These are phyloP conservation scores for Hemicordylus capensis DNA, from an alignment of 2,113 vertebrate species.

Conservation along the genomic window DNA sequence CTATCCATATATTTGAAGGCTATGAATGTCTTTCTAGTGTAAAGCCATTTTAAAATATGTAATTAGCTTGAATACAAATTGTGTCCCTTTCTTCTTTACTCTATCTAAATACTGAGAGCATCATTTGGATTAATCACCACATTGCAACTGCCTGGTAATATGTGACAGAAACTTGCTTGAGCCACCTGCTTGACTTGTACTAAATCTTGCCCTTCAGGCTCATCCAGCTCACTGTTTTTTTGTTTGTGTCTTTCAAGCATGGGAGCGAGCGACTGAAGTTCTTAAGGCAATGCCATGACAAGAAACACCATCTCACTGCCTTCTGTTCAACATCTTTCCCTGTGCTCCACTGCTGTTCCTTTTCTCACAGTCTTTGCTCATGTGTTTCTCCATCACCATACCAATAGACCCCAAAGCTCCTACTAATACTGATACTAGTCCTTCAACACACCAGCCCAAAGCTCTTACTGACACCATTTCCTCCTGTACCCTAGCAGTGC, in stretches of 20 bases:
- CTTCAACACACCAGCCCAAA: not conserved
- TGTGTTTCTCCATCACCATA: not conserved
- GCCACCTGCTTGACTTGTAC: not conserved
- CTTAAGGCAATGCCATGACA: not conserved
- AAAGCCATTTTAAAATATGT: rapidly evolving
- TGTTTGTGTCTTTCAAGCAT: not conserved
- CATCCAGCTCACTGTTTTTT: not conserved
- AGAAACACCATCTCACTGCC: no score
- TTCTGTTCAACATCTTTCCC: no score
- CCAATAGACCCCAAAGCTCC: not conserved
- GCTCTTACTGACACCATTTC: not conserved
- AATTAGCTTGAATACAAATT: not conserved
- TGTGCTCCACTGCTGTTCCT: not conserved
- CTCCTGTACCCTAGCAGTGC: not conserved
- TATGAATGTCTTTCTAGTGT: not conserved
- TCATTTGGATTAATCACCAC: slow-evolving; percentile 25
- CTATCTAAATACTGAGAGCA: not conserved
- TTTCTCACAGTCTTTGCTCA: not conserved
- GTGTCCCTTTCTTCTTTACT: not conserved
- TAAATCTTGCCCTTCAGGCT: not conserved
- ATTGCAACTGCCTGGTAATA: not conserved
- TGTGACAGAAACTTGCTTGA: not conserved
- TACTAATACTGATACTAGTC: not conserved
- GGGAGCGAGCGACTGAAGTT: not conserved
- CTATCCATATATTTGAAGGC: rapidly evolving